phyloP scores from a whole-genome alignment of 2,113 vertebrate genomes.

The Cephalopterus ornatus region DNA sequence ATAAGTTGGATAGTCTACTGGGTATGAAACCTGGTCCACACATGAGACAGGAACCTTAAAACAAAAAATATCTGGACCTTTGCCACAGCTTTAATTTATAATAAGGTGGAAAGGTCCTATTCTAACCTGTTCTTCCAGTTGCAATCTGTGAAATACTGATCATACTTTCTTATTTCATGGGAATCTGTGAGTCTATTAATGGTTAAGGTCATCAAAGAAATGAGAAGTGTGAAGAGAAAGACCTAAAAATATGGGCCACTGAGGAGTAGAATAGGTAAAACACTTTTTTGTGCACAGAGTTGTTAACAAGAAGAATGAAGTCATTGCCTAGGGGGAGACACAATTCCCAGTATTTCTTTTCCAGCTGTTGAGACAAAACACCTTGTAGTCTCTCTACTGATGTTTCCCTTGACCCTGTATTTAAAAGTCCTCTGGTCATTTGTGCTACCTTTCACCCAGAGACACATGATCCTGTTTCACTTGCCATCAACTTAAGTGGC shows the following conservation, averaged over 20 bases:
- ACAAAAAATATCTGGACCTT: not conserved
- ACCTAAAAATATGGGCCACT: not conserved
- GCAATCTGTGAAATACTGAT: not conserved
- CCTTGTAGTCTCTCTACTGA: not conserved
- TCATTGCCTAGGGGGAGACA: not conserved
- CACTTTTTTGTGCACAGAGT: not conserved
- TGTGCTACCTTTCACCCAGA: not conserved
- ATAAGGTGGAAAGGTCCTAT: not conserved
- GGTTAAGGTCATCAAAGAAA: not conserved
- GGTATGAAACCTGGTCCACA: not conserved
- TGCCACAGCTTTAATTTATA: not conserved
- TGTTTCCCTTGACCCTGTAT: not conserved
- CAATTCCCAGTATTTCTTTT: not conserved
- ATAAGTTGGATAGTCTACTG: not conserved
- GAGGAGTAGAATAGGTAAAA: not conserved
- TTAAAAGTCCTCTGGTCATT: not conserved
- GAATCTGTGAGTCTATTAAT: not conserved
- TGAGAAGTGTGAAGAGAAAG: not conserved
- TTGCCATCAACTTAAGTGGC: not conserved
- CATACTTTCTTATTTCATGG: not conserved
- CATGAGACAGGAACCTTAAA: not conserved
- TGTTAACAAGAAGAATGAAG: not conserved
- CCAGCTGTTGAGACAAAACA: not conserved
- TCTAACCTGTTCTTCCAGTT: not conserved
- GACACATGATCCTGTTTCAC: not conserved